Percentiles rank a stretch among this genome's conserved stretches.
phyloP scores from a whole-genome alignment of 1,140 invertebrate species.

The Hycleus phaleratus region DNA sequence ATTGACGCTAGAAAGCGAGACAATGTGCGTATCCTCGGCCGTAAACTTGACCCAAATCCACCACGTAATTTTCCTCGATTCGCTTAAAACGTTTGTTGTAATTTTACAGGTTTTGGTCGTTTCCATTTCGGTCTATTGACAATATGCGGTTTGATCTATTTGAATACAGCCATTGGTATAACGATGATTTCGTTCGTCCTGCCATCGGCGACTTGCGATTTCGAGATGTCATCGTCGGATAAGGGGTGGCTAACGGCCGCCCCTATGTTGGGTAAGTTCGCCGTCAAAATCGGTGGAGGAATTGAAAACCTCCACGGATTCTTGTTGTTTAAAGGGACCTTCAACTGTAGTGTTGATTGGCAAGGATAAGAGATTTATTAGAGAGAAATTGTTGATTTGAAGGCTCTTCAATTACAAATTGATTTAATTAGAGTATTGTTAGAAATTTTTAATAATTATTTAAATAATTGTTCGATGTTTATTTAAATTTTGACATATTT shows the following conservation, averaged over 20 bases:
- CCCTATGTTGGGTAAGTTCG: conserved; percentile 61
- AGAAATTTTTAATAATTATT: too few species aligned
- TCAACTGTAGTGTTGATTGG: too few species aligned
- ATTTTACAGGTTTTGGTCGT: conserved; percentile 64
- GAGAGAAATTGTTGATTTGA: too few species aligned
- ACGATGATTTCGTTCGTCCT: conserved; percentile 77
- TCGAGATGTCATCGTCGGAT: conserved; percentile 63
- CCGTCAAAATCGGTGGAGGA: too few species aligned
- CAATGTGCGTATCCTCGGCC: not conserved
- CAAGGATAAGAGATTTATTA: too few species aligned
- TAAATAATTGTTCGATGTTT: too few species aligned
- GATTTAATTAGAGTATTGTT: too few species aligned
- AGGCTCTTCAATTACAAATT: too few species aligned
- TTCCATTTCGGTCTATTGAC: conserved; percentile 63
- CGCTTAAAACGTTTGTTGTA: not conserved
- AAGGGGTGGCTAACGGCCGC: conserved; percentile 67
- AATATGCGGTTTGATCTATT: conserved; percentile 62
- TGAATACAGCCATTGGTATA: conserved; percentile 73
- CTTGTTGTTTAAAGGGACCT: too few species aligned
- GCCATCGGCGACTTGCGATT: conserved; percentile 67
- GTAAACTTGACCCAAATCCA: conserved; percentile 16
- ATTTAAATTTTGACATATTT: too few species aligned
- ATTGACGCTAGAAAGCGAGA: too few species aligned
- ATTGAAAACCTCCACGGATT: too few species aligned
- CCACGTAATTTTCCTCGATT: not conserved